phyloP scores from a whole-genome alignment of 2,797 vertebrate species.

The Phrynocephalus forsythii region DNA sequence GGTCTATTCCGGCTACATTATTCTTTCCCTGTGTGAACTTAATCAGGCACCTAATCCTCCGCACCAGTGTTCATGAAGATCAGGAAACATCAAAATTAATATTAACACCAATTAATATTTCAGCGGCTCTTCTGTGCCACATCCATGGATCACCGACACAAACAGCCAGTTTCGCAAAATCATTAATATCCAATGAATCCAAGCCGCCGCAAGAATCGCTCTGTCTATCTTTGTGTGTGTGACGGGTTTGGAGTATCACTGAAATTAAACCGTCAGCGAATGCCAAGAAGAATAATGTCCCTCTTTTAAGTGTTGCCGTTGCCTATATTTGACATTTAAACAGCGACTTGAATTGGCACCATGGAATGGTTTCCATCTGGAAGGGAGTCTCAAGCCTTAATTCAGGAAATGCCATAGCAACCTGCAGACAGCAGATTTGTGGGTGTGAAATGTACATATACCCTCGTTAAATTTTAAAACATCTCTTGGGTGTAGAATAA shows the following conservation, averaged over 20 bases:
- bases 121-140: background rate
- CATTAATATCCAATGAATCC: background rate
- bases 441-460: background rate
- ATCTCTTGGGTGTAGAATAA: constrained; percentile 10
- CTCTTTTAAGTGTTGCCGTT: background rate
- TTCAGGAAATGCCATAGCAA: constrained; percentile 67
- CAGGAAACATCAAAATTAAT: background rate
- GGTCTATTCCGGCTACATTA: background rate
- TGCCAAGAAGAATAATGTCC: background rate
- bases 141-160: background rate
- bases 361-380: constrained; percentile 41
- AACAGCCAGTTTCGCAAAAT: rapidly evolving
- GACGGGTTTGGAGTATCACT: background rate
- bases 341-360: constrained; percentile 30
- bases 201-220: background rate
- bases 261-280: background rate
- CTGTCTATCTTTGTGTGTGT: rapidly evolving
- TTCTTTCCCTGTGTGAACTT: background rate
- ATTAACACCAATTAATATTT: background rate
- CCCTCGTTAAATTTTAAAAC: constrained; percentile 52
- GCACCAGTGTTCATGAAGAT: background rate
- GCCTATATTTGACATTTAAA: constrained; percentile 30
- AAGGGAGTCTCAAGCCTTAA: constrained; percentile 20
- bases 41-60: background rate
- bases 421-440: constrained; percentile 2